Conservation (phyloP, 2,113 vertebrate genomes). For the Cichladusa arquata region DNA sequence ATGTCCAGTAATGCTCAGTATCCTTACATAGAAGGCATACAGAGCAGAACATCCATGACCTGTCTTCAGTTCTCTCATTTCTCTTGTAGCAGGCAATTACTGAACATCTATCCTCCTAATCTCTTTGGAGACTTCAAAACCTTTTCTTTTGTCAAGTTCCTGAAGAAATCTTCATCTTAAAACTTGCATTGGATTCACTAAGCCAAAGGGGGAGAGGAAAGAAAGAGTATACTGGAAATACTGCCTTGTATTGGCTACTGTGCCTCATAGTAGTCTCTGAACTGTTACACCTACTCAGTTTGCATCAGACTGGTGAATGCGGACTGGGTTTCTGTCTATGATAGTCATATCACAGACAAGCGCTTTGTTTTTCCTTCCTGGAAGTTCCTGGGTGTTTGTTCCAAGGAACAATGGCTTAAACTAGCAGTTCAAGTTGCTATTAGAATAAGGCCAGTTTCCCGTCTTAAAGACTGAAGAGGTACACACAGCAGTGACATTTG, state of each 20-base stretch:
- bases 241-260: background rate
- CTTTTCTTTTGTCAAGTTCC: background rate
- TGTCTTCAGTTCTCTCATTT: conserved; percentile 15
- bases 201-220: background rate
- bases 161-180: conserved; percentile 26
- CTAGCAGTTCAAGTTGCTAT: background rate
- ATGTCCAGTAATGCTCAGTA: background rate
- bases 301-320: background rate
- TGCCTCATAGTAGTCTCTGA: background rate
- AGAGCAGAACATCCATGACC: background rate
- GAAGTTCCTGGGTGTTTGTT: background rate
- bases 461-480: background rate
- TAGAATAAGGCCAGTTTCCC: background rate
- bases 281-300: background rate
- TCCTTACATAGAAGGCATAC: background rate
- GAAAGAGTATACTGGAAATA: background rate
- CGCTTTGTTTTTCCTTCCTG: background rate
- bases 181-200: background rate
- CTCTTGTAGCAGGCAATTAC: background rate
- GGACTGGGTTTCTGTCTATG: background rate
- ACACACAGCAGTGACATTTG: background rate
- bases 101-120: background rate
- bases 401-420: background rate
- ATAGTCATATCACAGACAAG: background rate
- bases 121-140: conserved; percentile 4